Evolutionary conservation across 2,797 vertebrate species (phyloP).

Genomic region (Crossoptilon crossoptilon): DNA sequence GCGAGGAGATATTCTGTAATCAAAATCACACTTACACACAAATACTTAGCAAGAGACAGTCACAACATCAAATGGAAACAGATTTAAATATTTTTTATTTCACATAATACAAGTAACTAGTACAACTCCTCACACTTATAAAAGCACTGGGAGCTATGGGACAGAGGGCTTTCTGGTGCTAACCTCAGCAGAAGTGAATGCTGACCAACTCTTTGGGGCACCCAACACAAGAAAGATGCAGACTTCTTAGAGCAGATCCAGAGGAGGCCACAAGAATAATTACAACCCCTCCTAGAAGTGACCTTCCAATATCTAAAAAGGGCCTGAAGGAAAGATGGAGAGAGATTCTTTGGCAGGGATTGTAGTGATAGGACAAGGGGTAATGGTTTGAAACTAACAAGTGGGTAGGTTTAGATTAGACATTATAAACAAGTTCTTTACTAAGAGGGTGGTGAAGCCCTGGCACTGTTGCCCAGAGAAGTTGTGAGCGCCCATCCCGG

Average conservation of each 20-base stretch:
- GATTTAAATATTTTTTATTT: neutral
- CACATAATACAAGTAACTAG: neutral
- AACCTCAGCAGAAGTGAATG: neutral
- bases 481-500: neutral
- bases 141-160: neutral
- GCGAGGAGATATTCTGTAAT: conserved; percentile 10
- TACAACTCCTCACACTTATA: neutral
- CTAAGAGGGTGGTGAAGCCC: neutral
- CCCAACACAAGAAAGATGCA: neutral
- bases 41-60: neutral
- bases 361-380: neutral
- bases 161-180: neutral
- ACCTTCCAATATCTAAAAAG: neutral
- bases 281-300: neutral
- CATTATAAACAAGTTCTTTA: neutral
- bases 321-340: neutral
- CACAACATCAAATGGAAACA: neutral
- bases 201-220: neutral
- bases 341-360: neutral
- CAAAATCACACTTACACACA: rapidly evolving
- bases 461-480: neutral
- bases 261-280: neutral
- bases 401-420: neutral
- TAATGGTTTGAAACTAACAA: neutral
- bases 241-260: neutral